phyloP scores from a whole-genome alignment of 2,113 vertebrate genomes.

The Macroglossus sobrinus region DNA sequence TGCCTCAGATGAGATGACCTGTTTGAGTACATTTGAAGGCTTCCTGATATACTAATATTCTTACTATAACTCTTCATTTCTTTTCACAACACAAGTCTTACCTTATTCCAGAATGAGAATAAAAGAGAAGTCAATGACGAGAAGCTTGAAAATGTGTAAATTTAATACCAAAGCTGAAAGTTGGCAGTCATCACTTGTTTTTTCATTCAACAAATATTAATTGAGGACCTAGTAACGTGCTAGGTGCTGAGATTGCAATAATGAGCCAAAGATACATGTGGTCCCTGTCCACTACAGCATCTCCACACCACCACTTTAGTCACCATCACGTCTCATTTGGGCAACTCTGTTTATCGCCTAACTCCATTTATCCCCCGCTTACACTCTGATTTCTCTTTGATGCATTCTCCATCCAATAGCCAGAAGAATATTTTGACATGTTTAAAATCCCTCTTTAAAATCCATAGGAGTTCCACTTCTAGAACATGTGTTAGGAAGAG shows the following conservation, averaged over 20 bases:
- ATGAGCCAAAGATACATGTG: neutral
- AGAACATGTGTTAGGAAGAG: neutral
- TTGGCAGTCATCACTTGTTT: neutral
- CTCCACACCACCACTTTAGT: neutral
- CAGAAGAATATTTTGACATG: neutral
- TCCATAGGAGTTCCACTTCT: neutral
- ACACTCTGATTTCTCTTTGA: neutral
- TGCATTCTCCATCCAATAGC: neutral
- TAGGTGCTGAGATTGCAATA: neutral
- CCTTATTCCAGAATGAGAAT: neutral
- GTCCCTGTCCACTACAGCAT: neutral
- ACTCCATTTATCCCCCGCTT: neutral
- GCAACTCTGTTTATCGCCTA: neutral
- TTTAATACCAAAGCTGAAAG: neutral
- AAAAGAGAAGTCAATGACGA: slow-evolving; percentile 9
- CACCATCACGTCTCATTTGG: neutral
- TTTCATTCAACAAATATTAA: neutral
- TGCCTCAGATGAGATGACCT: neutral
- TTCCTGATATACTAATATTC: slow-evolving; percentile 24
- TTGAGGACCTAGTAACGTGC: neutral
- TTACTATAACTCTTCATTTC: neutral
- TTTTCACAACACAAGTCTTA: neutral
- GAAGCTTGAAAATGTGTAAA: neutral
- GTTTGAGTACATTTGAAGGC: neutral
- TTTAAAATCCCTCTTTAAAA: neutral